Conservation (phyloP, 2,113 vertebrate species). For the Anolis carolinensis region DNA sequence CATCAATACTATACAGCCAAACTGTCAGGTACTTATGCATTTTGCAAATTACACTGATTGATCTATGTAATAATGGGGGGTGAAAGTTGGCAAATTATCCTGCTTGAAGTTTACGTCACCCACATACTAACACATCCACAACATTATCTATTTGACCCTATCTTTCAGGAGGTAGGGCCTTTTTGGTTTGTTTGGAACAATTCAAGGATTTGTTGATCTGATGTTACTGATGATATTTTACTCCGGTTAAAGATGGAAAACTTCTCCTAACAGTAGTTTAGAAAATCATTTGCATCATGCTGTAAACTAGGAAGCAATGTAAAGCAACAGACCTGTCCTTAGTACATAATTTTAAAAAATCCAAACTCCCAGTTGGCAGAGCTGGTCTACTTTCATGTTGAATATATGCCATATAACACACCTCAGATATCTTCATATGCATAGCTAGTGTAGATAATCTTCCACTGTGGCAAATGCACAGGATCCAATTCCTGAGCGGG, state of each 20-base stretch:
- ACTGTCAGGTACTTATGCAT: slow-evolving; percentile 77
- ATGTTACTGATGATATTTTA: slow-evolving; percentile 73
- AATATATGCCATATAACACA: slow-evolving; percentile 62
- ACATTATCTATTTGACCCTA: slow-evolving; percentile 63
- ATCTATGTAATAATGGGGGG: slow-evolving; percentile 77
- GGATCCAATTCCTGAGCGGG: slow-evolving; percentile 93
- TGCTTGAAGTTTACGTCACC: slow-evolving; percentile 73
- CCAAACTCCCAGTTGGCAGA: slow-evolving; percentile 80
- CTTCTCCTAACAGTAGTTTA: slow-evolving; percentile 85
- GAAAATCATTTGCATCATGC: slow-evolving; percentile 92
- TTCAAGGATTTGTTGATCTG: slow-evolving; percentile 76
- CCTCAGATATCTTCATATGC: slow-evolving; percentile 66
- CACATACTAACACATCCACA: slow-evolving; percentile 77
- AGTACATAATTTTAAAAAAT: slow-evolving; percentile 80
- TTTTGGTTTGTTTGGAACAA: slow-evolving; percentile 79
- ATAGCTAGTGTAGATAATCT: slow-evolving; percentile 96
- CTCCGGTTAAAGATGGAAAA: slow-evolving; percentile 83
- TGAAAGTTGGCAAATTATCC: slow-evolving; percentile 76
- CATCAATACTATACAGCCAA: slow-evolving; percentile 84
- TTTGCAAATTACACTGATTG: slow-evolving; percentile 84
- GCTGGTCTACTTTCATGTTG: slow-evolving; percentile 75
- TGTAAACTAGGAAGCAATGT: slow-evolving; percentile 93
- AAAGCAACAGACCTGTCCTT: slow-evolving; percentile 88
- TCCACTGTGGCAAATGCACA: slow-evolving; percentile 97
- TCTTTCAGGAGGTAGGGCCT: slow-evolving; percentile 67